phyloP scores from a whole-genome alignment of 1,140 invertebrate genomes.

The Drosophila sucinea region DNA sequence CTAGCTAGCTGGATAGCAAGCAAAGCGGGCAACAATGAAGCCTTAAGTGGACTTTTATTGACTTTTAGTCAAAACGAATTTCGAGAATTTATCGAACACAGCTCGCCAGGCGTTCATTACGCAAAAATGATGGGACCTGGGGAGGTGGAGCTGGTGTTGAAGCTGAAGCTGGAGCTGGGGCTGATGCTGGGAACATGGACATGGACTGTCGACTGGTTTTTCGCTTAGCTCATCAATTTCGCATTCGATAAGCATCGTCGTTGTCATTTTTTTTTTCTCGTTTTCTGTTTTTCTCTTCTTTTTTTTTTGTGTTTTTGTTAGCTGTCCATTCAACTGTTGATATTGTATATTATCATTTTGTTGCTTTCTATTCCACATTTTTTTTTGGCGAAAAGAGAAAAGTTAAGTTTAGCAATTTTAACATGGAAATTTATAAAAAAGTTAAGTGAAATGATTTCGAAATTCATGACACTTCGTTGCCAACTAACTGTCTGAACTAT shows the following conservation, averaged over 20 bases:
- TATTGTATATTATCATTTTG: slow-evolving; percentile 40
- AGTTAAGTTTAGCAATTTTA: neutral
- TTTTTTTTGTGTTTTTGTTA: slow-evolving; percentile 12
- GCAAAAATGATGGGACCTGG: slow-evolving; percentile 40
- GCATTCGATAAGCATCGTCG: slow-evolving; percentile 68
- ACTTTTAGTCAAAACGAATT: slow-evolving; percentile 80
- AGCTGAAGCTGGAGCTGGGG: slow-evolving; percentile 21
- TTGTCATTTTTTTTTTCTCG: slow-evolving; percentile 13
- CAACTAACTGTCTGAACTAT: neutral
- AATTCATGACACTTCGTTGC: neutral
- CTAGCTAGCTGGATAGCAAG: slow-evolving; percentile 3
- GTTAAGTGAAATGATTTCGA: neutral
- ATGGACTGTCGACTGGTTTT: slow-evolving; percentile 49
- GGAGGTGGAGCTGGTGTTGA: neutral
- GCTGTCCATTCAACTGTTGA: slow-evolving; percentile 54
- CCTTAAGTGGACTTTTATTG: slow-evolving; percentile 81
- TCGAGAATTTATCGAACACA: slow-evolving; percentile 77
- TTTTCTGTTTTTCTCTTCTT: neutral
- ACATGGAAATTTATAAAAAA: neutral
- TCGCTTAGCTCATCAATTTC: slow-evolving; percentile 77
- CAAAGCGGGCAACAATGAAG: slow-evolving; percentile 68
- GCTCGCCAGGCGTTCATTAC: slow-evolving; percentile 72
- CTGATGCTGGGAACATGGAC: neutral
- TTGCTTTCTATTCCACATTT: slow-evolving; percentile 14
- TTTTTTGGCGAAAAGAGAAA: neutral